Conservation (phyloP, 2,888 invertebrate genomes). For the Aleiodes alternator region DNA sequence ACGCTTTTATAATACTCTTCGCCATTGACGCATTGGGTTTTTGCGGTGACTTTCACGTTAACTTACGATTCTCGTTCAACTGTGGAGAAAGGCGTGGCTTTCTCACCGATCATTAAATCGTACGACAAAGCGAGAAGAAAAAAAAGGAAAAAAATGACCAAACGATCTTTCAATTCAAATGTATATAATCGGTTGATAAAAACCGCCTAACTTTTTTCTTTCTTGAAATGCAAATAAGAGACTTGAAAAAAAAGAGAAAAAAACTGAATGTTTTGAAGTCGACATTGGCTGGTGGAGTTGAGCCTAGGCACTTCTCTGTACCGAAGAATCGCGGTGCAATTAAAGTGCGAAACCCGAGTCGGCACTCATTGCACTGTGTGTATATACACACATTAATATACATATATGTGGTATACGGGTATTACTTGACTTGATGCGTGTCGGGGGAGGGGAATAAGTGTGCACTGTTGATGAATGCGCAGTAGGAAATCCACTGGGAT, state of each 20-base stretch:
- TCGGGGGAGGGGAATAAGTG: slow-evolving; percentile 44
- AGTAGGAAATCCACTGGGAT: slow-evolving; percentile 16
- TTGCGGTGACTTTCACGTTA: slow-evolving; percentile 7
- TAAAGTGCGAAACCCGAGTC: slow-evolving; percentile 66
- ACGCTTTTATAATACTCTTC: too few relatives aligned
- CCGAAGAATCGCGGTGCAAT: slow-evolving; percentile 57
- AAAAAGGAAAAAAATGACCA: neutral
- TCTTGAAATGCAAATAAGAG: neutral
- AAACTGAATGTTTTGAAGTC: neutral
- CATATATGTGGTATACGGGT: slow-evolving; percentile 22
- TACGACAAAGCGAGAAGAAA: neutral
- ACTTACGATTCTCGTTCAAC: neutral
- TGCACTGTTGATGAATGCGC: slow-evolving; percentile 58
- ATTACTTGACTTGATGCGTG: slow-evolving; percentile 57
- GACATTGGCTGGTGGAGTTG: neutral
- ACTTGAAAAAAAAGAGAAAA: too few relatives aligned
- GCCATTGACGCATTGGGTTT: too few relatives aligned
- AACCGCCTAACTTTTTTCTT: neutral
- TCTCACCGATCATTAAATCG: slow-evolving; percentile 41
- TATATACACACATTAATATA: slow-evolving; percentile 8
- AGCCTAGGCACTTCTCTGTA: neutral
- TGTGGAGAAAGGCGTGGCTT: slow-evolving; percentile 55
- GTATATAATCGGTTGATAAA: neutral
- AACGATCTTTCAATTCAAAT: slow-evolving; percentile 6
- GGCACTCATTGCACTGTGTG: slow-evolving; percentile 50